Evolutionary conservation across 1,140 invertebrate species (phyloP), one percentile per base, ranked within the genome.

Genomic region (Nymphalis io): DNA sequence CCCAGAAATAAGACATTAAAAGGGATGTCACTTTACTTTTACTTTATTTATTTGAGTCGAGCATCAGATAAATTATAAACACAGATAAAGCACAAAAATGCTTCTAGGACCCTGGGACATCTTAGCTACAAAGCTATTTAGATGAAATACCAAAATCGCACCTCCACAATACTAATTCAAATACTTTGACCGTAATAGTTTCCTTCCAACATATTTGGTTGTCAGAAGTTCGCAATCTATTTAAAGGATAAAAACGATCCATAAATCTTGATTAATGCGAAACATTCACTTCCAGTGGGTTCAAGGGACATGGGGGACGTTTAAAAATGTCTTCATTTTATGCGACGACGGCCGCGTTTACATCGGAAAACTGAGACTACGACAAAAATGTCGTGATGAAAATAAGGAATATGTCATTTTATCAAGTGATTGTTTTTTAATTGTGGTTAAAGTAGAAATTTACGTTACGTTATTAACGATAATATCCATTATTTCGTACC

Each of bases 321-420:
- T 83, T 80, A 80, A 83, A 84, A 84, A 80, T 80, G 75, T 73
- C 69, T 76, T 68, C 66, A 79, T 78, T 80, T 81, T 72, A 84
- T 42, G 62, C 40, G 74, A 72, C 65, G 58, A 70, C 15, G 27
- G 44, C 21, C 0, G 60, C 27, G 60, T 62, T 46, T 13, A 33
- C 15, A 27, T 2, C 27, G 20, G 20, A 55, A 55, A 6, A n/a
- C 10, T 15, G 11, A 12, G 2, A 18, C 46, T 4, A 11, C 46
- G 46, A 51, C 46, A 51, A 20, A 51, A 51, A 10, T 51, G 46
- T 51, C 46, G 46, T 18, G 10, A 2, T 8, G 3, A 18, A 51
- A 33, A 27, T 3, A 27, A 3, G 5, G 3, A 27, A 3, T 27
- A 3, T 4, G 46, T 42, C 1, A 13, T 42, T 15, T 15, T 42